Conservation (phyloP, 2,113 vertebrate species). For the Platysteira castanea region DNA sequence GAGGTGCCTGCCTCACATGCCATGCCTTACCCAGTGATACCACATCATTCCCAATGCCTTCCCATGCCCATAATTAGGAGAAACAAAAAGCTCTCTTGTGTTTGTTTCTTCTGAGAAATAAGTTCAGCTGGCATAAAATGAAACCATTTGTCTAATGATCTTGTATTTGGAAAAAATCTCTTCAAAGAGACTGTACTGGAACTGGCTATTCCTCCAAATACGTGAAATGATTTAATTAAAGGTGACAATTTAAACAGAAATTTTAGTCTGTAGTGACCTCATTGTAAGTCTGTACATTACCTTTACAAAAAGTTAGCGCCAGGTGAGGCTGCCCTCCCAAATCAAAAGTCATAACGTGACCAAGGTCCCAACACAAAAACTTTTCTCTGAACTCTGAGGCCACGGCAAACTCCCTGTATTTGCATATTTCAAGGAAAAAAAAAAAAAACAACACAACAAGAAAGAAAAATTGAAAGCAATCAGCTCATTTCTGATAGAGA, state of each 20-base stretch:
- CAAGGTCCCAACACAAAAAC: background rate
- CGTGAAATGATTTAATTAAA: constrained; percentile 65
- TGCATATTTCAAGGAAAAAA: background rate
- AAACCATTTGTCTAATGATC: constrained; percentile 29
- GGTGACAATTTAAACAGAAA: constrained; percentile 45
- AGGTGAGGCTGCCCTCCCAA: background rate
- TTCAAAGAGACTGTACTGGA: background rate
- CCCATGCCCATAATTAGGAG: background rate
- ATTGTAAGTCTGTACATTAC: background rate
- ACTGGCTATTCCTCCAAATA: constrained; percentile 50
- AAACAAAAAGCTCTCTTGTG: constrained; percentile 14
- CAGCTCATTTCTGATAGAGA: constrained; percentile 7
- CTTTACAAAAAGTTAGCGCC: constrained; percentile 29
- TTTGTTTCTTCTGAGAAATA: constrained; percentile 32
- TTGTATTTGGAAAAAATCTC: constrained; percentile 48
- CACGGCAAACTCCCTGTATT: background rate
- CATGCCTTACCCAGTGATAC: background rate
- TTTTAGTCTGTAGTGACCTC: constrained; percentile 32
- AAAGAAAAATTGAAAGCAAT: background rate
- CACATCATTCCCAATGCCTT: background rate
- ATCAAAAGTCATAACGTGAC: background rate
- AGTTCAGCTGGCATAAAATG: constrained; percentile 53
- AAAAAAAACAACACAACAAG: background rate
- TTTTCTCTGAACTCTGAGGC: background rate
- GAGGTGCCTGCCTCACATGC: background rate